Base-by-base conservation (phyloP, 1,140 invertebrate genomes). In the Coboldia fuscipes region DNA sequence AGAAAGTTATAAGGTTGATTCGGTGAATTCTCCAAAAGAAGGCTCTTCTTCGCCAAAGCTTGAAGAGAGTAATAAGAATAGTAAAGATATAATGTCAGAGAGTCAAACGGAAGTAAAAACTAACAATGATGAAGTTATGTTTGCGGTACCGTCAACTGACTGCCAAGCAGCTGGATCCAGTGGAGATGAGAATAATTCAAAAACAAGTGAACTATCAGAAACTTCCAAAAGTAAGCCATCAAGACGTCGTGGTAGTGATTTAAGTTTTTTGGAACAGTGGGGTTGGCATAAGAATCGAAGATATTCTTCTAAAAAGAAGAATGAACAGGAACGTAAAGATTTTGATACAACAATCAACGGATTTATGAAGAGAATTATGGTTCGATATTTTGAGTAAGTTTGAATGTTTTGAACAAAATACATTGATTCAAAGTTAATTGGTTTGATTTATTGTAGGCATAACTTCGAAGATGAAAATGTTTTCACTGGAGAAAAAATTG, bases 221-320 rank as follows among this genome's bases (percentile, higher is more conserved):
- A 21, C 31, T 16, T 66, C 63, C 37, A 70, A 67, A 45, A 44
- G 60, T 6, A 62, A 65, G 22, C 67, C 63, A 13, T 6, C n/a
- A 9, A 62, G 72, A 39, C 57, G 74, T 20, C 61, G 72, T 52
- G 60, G 67, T 8, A 76, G 72, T 48, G 68, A 70, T 12, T 46
- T 76, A 2, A 70, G 63, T 19, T 66, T 73, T 37, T 50, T 77
- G 8, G 66, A 78, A 40, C 68, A 72, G 40, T 73, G 73, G 67
- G 70, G 71, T 16, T 75, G 73, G 68, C 73, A 73, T 41, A 75
- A 63, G 37, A 76, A 75, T 50, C 56, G 75, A 36, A 60, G 75
- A 39, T 38, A 36, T 34, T 74, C 72, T 3, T 66, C 71, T 3
- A 47, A 72, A 30, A 75, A 66, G 58, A 52, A 66, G 55, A 43